Evolutionary conservation across 2,797 vertebrate genomes (phyloP).

Genomic region (Melanogrammus aeglefinus): DNA sequence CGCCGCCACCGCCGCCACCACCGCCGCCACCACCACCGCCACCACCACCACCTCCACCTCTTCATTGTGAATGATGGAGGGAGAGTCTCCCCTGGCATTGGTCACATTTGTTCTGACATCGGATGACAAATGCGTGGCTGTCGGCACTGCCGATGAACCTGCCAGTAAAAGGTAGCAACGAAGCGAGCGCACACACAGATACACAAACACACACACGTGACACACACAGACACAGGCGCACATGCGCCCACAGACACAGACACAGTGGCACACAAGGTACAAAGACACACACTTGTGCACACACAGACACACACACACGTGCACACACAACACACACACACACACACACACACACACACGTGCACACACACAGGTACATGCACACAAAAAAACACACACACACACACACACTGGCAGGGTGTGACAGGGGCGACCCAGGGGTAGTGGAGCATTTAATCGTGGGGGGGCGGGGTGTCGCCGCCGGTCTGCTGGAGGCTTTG

Average conservation of each 20-base stretch:
- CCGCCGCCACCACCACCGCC: neutral
- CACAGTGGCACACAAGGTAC: conserved; percentile 22
- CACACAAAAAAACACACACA: conserved; percentile 8
- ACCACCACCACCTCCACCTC: neutral
- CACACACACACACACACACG: conserved; percentile 35
- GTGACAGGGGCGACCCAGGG: conserved; percentile 35
- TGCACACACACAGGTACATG: conserved; percentile 26
- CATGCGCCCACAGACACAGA: conserved; percentile 21
- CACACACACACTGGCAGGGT: conserved; percentile 30
- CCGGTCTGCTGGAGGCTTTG: conserved; percentile 38
- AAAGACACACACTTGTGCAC: conserved; percentile 18
- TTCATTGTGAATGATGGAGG: conserved; percentile 54
- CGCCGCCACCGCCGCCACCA: neutral
- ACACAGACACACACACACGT: neutral
- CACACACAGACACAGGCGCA: conserved; percentile 8
- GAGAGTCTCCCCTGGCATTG: conserved; percentile 56
- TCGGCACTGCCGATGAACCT: conserved; percentile 42
- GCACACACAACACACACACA: conserved; percentile 37
- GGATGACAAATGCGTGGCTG: conserved; percentile 69
- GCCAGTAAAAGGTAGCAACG: conserved; percentile 57
- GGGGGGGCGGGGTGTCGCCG: conserved; percentile 53
- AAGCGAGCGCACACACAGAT: conserved; percentile 20
- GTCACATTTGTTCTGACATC: conserved; percentile 63
- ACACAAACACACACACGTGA: conserved; percentile 32
- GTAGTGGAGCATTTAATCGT: conserved; percentile 69